Conservation (phyloP, 2,888 invertebrate genomes). For the Agriopis aurantiaria region DNA sequence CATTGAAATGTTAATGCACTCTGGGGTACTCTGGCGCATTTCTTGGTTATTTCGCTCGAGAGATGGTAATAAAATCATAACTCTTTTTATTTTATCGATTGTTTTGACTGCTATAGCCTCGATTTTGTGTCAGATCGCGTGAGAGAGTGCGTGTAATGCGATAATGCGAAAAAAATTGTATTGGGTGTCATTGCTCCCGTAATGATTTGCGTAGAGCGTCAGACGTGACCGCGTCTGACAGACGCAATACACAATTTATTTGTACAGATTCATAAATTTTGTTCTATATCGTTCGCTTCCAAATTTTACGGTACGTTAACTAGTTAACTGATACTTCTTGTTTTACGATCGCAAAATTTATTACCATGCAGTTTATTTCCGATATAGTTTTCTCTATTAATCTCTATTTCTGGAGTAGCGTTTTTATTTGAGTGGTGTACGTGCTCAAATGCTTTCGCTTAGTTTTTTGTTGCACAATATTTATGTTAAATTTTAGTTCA, state of each 20-base stretch:
- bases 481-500: conserved; percentile 38
- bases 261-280: conserved; percentile 51
- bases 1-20: conserved; percentile 87
- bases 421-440: conserved; percentile 38
- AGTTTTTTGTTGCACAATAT: conserved; percentile 42
- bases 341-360: conserved; percentile 52
- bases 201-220: conserved; percentile 56
- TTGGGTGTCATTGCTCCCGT: conserved; percentile 66
- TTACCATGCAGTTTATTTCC: conserved; percentile 40
- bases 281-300: conserved; percentile 56
- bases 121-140: conserved; percentile 61
- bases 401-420: conserved; percentile 28
- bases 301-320: conserved; percentile 58
- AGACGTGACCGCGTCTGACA: conserved; percentile 51
- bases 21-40: conserved; percentile 71
- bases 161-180: conserved; percentile 69
- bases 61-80: conserved; percentile 60
- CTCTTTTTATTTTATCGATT: conserved; percentile 74
- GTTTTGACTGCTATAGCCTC: conserved; percentile 73
- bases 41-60: conserved; percentile 71
- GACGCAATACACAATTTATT: conserved; percentile 44
- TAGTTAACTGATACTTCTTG: conserved; percentile 56
- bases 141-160: conserved; percentile 60
- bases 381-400: conserved; percentile 38
- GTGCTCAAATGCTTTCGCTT: conserved; percentile 39